Evolutionary conservation across 2,113 vertebrate genomes (phyloP).

Genomic region (Tringa solitaria): DNA sequence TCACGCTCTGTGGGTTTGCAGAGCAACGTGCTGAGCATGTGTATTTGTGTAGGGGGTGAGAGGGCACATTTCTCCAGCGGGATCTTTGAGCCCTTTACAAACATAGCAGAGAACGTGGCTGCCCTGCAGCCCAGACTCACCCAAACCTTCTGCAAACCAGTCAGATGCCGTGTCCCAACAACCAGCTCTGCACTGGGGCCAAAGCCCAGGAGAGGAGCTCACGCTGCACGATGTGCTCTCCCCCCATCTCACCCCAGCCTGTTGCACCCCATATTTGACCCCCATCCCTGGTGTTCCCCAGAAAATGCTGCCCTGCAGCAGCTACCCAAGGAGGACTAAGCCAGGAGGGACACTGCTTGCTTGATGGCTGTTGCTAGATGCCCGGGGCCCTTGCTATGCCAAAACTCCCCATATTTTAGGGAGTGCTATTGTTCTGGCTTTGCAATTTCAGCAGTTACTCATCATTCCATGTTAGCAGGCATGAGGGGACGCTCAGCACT

Average conservation of each 20-base stretch:
- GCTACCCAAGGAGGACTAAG: neutral
- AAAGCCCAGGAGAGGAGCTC: neutral
- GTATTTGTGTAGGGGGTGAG: neutral
- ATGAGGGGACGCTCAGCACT: rapidly evolving
- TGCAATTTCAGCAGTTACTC: neutral
- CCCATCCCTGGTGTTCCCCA: neutral
- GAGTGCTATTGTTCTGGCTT: neutral
- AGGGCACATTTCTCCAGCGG: neutral
- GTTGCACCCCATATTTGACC: neutral
- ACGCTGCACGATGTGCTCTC: rapidly evolving
- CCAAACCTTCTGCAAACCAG: neutral
- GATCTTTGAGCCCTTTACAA: neutral
- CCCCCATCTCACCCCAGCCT: neutral
- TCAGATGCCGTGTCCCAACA: rapidly evolving
- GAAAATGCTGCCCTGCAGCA: neutral
- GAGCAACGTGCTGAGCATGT: neutral
- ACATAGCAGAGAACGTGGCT: rapidly evolving
- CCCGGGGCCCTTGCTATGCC: neutral
- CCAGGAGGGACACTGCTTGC: neutral
- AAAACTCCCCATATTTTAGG: neutral
- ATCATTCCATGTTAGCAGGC: neutral
- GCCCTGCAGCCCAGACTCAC: neutral
- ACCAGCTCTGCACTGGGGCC: neutral
- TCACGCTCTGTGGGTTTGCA: neutral
- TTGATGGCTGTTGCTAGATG: neutral